Evolutionary conservation across 1,140 invertebrate species (phyloP), one percentile per base, ranked within the genome.

Genomic region (Orussus abietinus): DNA sequence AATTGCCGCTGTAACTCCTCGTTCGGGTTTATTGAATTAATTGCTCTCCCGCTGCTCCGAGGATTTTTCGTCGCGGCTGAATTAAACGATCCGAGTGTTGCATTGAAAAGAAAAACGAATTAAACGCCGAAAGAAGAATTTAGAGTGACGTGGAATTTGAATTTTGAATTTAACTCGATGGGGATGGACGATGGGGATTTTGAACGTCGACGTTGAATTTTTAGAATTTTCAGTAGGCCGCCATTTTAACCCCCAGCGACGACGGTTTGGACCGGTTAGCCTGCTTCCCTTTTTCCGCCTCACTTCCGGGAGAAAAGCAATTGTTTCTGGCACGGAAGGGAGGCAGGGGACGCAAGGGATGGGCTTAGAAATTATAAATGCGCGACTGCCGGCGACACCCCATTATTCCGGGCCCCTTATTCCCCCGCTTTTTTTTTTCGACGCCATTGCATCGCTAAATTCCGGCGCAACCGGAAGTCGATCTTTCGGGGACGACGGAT

Each of bases 1-100:
- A 58, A 57, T 63, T 55, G 46, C 36, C 50, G 26, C 42, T 48
- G 51, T 54, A 51, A 50, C 34, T 55, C 43, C 52, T 57, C 51
- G 52, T n/a, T 63, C 51, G 49, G 41, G 40, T 53, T 61, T 53
- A 61, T 63, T 61, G 50, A 63, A 63, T 63, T 61, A 61, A 57
- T 61, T 31, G 30, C 12, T 5, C 5, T 31, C 5, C 5, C 30
- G 30, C n/a, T 31, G n/a, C 26, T 47, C 51, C 53, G 15, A 13
- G 40, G 50, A 50, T 26, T 49, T 55, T 21, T 31, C 45, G 36
- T 37, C 44, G 39, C 49, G 41, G 52, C 38, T 28, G 41, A n/a
- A n/a, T n/a, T n/a, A n/a, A n/a, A n/a, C n/a, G n/a, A n/a, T n/a
- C n/a, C n/a, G n/a, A n/a, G n/a, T n/a, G n/a, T n/a, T n/a, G n/a